Evolutionary conservation across 2,113 vertebrate genomes (phyloP).

Genomic region (Bambusicola thoracicus): DNA sequence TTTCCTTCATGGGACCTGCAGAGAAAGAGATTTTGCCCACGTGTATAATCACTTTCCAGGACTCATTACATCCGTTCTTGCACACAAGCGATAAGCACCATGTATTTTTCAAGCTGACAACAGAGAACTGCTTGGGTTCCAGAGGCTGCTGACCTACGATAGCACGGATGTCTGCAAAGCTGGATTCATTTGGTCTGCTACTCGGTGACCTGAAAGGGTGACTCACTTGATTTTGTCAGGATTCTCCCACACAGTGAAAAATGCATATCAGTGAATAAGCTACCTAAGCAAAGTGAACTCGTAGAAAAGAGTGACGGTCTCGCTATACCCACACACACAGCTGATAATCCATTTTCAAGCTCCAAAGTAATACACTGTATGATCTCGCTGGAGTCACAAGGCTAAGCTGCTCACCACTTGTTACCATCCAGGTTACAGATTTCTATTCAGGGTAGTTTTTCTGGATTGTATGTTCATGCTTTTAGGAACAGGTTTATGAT

Average conservation of each 20-base stretch:
- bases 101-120: neutral
- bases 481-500: neutral
- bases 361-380: rapidly evolving
- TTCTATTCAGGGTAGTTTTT: neutral
- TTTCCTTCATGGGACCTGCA: neutral
- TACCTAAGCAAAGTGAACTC: rapidly evolving
- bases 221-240: neutral
- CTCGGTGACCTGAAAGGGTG: neutral
- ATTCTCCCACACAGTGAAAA: neutral
- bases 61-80: neutral
- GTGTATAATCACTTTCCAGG: neutral
- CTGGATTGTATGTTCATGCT: neutral
- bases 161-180: neutral
- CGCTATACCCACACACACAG: neutral
- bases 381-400: neutral
- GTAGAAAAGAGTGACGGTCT: neutral
- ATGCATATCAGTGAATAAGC: neutral
- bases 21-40: neutral
- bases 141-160: neutral
- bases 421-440: neutral
- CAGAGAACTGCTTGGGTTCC: neutral
- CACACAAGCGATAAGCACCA: rapidly evolving
- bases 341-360: neutral
- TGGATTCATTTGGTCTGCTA: neutral
- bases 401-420: neutral